Evolutionary conservation across 2,797 vertebrate genomes (phyloP).

Genomic region (Poecilia wingei): DNA sequence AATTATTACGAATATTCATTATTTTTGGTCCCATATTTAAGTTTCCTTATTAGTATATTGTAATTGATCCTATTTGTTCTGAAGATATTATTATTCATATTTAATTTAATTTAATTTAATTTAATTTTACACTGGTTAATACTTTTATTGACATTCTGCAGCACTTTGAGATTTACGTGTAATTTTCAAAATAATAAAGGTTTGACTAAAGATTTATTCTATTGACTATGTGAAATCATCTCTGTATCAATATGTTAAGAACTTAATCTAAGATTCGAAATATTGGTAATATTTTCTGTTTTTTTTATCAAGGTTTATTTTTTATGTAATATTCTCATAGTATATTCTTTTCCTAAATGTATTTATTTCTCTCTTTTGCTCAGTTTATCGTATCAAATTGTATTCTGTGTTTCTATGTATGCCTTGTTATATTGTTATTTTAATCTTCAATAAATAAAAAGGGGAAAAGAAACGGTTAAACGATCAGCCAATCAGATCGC

Average conservation of each 20-base stretch:
- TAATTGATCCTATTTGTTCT: too few relatives aligned
- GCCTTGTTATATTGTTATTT: neutral
- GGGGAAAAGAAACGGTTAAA: neutral
- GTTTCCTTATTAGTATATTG: too few relatives aligned
- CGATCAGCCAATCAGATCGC: conserved; percentile 53
- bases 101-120: too few relatives aligned
- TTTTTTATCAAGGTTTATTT: neutral
- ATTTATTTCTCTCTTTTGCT: neutral
- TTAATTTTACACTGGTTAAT: too few relatives aligned
- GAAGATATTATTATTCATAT: too few relatives aligned
- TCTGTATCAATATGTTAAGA: neutral
- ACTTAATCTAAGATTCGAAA: neutral
- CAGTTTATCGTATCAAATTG: neutral
- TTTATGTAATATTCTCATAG: neutral
- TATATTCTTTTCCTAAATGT: neutral
- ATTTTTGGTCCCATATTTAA: too few relatives aligned
- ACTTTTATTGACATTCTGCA: too few relatives aligned
- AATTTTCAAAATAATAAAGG: neutral
- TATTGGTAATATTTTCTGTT: neutral
- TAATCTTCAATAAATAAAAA: neutral
- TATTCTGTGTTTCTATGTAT: neutral
- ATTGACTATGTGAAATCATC: neutral
- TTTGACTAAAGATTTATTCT: neutral
- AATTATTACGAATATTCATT: too few relatives aligned
- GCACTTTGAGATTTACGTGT: too few relatives aligned